Conservation (phyloP, 2,113 vertebrate genomes). For the Tychaedon coryphoeus region DNA sequence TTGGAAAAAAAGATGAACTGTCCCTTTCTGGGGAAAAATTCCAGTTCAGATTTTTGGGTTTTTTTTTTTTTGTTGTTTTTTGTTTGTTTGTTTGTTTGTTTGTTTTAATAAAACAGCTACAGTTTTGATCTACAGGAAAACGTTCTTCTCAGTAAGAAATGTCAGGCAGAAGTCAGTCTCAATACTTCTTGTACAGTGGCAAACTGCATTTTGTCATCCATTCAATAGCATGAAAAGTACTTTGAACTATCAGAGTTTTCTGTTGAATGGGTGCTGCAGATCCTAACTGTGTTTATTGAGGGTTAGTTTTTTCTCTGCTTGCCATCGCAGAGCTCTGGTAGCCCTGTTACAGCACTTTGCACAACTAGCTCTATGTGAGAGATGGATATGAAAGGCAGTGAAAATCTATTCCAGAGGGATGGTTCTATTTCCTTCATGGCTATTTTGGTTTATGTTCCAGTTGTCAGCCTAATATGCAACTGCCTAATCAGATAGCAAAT, state of each 20-base stretch:
- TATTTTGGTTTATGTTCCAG: conserved; percentile 7
- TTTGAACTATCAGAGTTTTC: background rate
- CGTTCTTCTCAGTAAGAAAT: background rate
- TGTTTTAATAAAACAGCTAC: background rate
- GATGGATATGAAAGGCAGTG: background rate
- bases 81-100: background rate
- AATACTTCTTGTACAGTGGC: background rate
- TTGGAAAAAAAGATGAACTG: background rate
- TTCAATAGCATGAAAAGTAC: background rate
- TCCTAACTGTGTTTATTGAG: background rate
- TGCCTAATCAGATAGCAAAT: background rate
- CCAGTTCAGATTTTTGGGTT: background rate
- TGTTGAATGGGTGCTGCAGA: background rate
- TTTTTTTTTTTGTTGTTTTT: background rate
- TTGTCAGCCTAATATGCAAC: background rate
- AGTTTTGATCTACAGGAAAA: background rate
- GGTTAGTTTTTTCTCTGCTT: background rate
- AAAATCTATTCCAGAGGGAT: background rate
- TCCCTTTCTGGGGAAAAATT: background rate
- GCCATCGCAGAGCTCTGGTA: background rate
- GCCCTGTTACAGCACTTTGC: background rate
- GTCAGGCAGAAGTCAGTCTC: background rate
- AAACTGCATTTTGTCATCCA: background rate
- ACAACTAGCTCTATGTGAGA: background rate
- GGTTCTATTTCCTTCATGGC: background rate